Evolutionary conservation across 2,797 vertebrate genomes (phyloP), one percentile per base, ranked within the genome.

Genomic region (Mastacembelus armatus): DNA sequence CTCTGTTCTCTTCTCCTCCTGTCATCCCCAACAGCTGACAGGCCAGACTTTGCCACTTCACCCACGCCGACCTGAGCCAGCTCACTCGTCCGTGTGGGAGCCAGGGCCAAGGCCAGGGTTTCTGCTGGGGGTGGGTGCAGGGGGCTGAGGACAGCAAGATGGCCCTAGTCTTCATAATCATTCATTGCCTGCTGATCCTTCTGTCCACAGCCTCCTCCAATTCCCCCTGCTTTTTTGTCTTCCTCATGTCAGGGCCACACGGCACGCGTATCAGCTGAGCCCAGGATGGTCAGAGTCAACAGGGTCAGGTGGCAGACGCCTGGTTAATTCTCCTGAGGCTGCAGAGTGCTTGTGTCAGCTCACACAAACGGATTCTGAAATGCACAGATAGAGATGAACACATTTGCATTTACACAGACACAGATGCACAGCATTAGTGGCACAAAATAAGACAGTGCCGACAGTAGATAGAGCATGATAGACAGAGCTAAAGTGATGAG

Each of bases 221-320:
- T 87, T 80, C 80, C 71, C 77, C 74, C 72, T 71, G 64, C 56
- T 74, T 84, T 85, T 83, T 84, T 90, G 85, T 91, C 88, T 66
- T 79, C 78, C 77, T 80, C 85, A 36, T 91, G 89, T 89, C 74
- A 68, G 79, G 80, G 84, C 78, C 74, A 77, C 81, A 67, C 79
- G 87, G 83, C 90, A 89, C 86, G 82, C 76, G 86, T 86, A 88
- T 91, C 89, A 91, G 91, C 91, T 92, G 87, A 92, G 89, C 78
- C 78, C 84, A 81, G 87, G 84, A 86, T 69, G 85, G 77, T 78
- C 40, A 6, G 87, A 90, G 92, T 93, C 90, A 91, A 71, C 30
- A 55, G 86, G 93, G 93, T 94, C 91, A 91, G 78, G 77, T 84
- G 91, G 92, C 90, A 93, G 93, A 92, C 90, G 92, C 90, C 88